phyloP scores from a whole-genome alignment of 2,888 invertebrate species.

The Coleophora deauratella region DNA sequence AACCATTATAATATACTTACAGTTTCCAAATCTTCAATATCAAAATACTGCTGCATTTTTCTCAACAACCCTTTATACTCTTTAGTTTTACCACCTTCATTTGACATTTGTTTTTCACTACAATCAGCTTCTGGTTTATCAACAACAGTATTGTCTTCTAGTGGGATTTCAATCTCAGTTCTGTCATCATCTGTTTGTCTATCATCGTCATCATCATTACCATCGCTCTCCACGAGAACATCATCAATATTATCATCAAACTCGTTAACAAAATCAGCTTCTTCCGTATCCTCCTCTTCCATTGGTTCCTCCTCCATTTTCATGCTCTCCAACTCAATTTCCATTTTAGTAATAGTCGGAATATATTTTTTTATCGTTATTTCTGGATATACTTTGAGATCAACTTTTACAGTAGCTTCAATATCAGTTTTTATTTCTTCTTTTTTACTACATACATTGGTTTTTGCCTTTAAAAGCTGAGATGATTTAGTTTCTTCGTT shows the following conservation, averaged over 20 bases:
- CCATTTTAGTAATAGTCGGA: background rate
- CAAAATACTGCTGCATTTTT: too few species aligned
- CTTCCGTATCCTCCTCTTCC: constrained; percentile 16
- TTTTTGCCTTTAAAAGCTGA: background rate
- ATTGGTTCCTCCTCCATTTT: constrained; percentile 24
- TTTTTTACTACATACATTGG: constrained; percentile 12
- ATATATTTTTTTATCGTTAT: background rate
- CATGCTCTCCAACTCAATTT: background rate
- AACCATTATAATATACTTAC: too few species aligned
- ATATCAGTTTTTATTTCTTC: constrained; percentile 20
- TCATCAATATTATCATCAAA: too few species aligned
- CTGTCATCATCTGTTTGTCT: background rate
- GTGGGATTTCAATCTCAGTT: background rate
- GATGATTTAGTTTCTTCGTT: constrained; percentile 4
- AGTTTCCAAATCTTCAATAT: too few species aligned
- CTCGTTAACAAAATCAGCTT: too few species aligned
- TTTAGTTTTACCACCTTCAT: too few species aligned
- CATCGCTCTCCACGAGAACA: too few species aligned
- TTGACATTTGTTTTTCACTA: too few species aligned
- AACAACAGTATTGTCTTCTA: too few species aligned
- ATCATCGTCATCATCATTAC: background rate
- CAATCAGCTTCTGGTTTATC: too few species aligned
- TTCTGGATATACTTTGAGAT: constrained; percentile 16
- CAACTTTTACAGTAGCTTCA: constrained; percentile 1
- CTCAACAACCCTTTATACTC: too few species aligned